Percentiles rank a stretch among this genome's conserved stretches.
Evolutionary conservation across 1,140 invertebrate genomes (phyloP).

Genomic region (Diachasmimorpha longicaudata): DNA sequence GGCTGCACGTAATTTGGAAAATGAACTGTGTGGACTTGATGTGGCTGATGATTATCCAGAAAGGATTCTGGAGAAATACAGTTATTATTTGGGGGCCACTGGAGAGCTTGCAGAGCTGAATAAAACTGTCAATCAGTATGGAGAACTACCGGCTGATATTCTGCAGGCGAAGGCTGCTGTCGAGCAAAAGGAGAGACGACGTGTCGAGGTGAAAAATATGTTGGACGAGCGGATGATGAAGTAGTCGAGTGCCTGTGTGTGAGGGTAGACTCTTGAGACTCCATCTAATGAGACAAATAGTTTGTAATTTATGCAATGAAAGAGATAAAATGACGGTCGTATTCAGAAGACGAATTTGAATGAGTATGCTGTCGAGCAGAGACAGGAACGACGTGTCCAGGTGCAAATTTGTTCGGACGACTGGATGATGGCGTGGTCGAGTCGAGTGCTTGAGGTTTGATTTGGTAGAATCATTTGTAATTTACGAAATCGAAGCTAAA

Average conservation of each 20-base stretch:
- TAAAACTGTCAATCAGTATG: slow-evolving; percentile 40
- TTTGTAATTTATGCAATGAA: too few species aligned
- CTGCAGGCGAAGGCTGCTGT: slow-evolving; percentile 50
- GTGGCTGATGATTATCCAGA: slow-evolving; percentile 38
- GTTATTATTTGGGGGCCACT: slow-evolving; percentile 36
- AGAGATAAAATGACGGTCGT: too few species aligned
- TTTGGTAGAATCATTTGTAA: too few species aligned
- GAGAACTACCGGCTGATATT: slow-evolving; percentile 52
- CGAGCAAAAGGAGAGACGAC: slow-evolving; percentile 43
- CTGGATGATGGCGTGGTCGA: slow-evolving; percentile 39
- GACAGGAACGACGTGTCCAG: slow-evolving; percentile 44
- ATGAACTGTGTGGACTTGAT: slow-evolving; percentile 39
- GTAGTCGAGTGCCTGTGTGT: background rate
- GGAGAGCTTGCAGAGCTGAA: slow-evolving; percentile 43
- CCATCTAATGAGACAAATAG: too few species aligned
- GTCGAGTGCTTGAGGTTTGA: too few species aligned
- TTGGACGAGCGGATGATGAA: slow-evolving; percentile 36
- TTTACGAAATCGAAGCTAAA: too few species aligned
- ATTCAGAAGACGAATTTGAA: slow-evolving; percentile 41
- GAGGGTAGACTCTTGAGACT: background rate
- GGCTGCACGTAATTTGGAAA: slow-evolving; percentile 37
- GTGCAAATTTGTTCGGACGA: slow-evolving; percentile 31
- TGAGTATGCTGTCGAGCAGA: slow-evolving; percentile 48
- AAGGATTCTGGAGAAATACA: slow-evolving; percentile 44
- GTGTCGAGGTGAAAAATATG: slow-evolving; percentile 38